Percentiles rank a stretch among this genome's conserved stretches.
phyloP scores from a whole-genome alignment of 1,140 invertebrate species.

The Triops cancriformis region DNA sequence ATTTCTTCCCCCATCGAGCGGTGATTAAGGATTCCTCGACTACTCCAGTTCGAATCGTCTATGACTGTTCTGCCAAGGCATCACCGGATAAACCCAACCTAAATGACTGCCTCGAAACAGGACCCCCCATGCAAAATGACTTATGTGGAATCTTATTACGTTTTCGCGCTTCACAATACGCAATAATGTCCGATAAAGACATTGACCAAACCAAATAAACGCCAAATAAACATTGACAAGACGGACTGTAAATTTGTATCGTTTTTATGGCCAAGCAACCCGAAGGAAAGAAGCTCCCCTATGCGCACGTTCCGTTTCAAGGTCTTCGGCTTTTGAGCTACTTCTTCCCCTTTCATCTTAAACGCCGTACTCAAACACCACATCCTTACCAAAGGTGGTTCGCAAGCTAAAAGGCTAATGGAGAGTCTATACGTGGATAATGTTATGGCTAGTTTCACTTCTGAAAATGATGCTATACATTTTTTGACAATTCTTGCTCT shows the following conservation, averaged over 20 bases:
- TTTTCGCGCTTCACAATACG: constrained; percentile 32
- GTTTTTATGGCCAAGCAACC: constrained; percentile 30
- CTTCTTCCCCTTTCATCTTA: constrained; percentile 19
- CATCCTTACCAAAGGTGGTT: not conserved
- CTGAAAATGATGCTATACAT: not conserved
- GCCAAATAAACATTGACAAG: constrained; percentile 27
- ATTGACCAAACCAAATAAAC: too few relatives aligned
- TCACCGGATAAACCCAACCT: too few relatives aligned
- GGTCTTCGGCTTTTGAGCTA: constrained; percentile 15
- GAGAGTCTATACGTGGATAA: constrained; percentile 9
- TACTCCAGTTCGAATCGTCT: too few relatives aligned
- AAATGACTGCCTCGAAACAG: constrained; percentile 19
- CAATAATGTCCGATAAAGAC: too few relatives aligned
- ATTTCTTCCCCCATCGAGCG: too few relatives aligned
- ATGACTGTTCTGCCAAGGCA: too few relatives aligned
- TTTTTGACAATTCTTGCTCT: not conserved
- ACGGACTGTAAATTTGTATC: constrained; percentile 29
- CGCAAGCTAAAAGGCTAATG: not conserved
- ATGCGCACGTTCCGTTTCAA: constrained; percentile 19
- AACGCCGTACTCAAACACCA: constrained; percentile 19
- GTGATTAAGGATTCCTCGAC: too few relatives aligned
- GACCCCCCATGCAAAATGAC: constrained; percentile 29
- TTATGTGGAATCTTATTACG: constrained; percentile 31
- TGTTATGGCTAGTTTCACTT: too few relatives aligned
- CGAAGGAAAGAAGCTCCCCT: too few relatives aligned